Evolutionary conservation across 2,113 vertebrate genomes (phyloP), one percentile per base, ranked within the genome.

Genomic region (Neodontobutis hainanensis): DNA sequence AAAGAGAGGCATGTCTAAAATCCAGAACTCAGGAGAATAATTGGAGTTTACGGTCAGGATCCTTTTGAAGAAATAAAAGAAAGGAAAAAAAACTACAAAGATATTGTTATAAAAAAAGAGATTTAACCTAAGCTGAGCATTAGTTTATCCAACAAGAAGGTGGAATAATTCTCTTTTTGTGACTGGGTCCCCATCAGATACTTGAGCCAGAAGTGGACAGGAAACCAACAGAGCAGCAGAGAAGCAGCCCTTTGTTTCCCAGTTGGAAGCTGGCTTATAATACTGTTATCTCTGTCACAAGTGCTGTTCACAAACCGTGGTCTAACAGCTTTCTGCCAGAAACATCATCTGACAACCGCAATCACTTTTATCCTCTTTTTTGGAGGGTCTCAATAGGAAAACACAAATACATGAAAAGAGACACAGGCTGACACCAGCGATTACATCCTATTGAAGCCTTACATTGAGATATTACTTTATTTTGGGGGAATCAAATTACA

Each of bases 341-440:
- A 90, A 90, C 85, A 76, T 80, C 76, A 53, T 78, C 72, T 89
- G 89, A 92, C 89, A 89, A 74, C 87, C 90, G 65, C 75, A 51
- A 81, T 77, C 34, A 71, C 82, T 79, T 76, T 89, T 84, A 85
- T 88, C 81, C 61, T 61, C 61, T 69, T 68, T 75, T 79, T 82
- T 73, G 65, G 65, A 83, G 75, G 68, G 74, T 61, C 70, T 68
- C 9, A 53, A 69, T 58, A 50, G 14, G 68, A 32, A 52, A 68
- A 85, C 80, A 63, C 6, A 43, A 73, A 70, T n/a, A 56, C 77
- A 61, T 61, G 19, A 27, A 84, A 60, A 63, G 52, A 68, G n/a
- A 68, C 42, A 38, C 60, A 69, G 59, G 11, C 50, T 12, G 19
- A 68, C 19, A 57, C 4, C 53, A 36, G 2, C 14, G 35, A 11